Evolutionary conservation across 37 sponge, comb jelly and placozoan species (phyloP).

Genomic region (Agelas oroides): DNA sequence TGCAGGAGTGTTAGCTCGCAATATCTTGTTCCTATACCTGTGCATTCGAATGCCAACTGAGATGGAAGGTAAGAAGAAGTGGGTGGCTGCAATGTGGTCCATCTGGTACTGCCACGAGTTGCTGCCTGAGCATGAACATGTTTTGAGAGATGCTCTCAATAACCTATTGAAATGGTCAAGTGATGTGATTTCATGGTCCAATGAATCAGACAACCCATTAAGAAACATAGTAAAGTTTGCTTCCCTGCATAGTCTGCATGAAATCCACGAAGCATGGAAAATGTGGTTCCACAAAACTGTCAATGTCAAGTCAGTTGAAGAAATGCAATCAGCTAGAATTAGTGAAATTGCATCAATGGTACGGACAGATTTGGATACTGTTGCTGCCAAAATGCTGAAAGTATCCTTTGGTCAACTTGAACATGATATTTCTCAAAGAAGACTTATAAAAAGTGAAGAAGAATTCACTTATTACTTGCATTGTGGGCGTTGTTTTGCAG

Average conservation of each 20-base stretch:
- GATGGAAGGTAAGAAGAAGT: not conserved
- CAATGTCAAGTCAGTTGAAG: not conserved
- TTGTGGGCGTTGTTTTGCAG: constrained; percentile 35
- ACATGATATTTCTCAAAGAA: too few species aligned
- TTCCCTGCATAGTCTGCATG: not conserved
- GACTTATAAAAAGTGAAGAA: not conserved
- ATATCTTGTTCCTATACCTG: constrained; percentile 50
- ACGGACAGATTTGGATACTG: not conserved
- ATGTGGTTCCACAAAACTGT: constrained; percentile 30
- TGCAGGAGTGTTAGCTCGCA: constrained; percentile 47
- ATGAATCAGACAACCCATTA: not conserved
- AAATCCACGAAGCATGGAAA: constrained; percentile 25
- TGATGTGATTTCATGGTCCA: not conserved
- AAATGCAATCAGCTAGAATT: not conserved
- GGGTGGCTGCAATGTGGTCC: constrained; percentile 55
- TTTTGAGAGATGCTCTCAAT: constrained; percentile 13
- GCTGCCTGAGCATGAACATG: constrained; percentile 13
- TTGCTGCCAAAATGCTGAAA: not conserved
- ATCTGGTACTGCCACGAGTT: constrained; percentile 65
- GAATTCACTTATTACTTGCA: not conserved
- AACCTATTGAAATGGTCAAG: constrained; percentile 4
- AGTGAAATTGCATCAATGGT: not conserved
- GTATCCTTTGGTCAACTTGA: not conserved
- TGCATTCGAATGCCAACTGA: constrained; percentile 11
- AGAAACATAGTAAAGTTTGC: constrained; percentile 12